These are phyloP conservation scores for Gorsachius goisagi DNA, from an alignment of 2,113 vertebrate genomes.

Conservation along the genomic window DNA sequence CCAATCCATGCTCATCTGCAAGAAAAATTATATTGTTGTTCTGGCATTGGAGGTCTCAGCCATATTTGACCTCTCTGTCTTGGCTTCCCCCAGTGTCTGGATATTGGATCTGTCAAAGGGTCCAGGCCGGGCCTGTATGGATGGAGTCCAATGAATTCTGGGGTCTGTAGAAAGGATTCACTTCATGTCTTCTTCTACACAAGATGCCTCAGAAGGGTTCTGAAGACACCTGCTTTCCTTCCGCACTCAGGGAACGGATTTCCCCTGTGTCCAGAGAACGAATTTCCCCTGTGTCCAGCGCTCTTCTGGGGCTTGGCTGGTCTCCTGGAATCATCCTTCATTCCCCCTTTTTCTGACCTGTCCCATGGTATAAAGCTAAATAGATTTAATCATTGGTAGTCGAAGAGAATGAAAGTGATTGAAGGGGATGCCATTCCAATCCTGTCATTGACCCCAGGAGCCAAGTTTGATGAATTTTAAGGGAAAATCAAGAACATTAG, in stretches of 20 bases:
- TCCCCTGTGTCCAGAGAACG: not conserved
- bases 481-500: not conserved
- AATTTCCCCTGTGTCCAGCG: not conserved
- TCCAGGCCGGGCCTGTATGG: not conserved
- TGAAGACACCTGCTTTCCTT: not conserved
- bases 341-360: not conserved
- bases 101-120: not conserved
- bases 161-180: not conserved
- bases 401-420: not conserved
- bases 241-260: not conserved
- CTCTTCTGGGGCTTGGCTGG: not conserved
- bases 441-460: not conserved
- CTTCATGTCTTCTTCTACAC: not conserved
- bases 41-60: not conserved
- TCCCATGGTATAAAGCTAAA: not conserved
- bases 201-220: not conserved
- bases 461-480: not conserved
- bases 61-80: not conserved
- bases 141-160: not conserved
- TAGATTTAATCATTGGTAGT: not conserved
- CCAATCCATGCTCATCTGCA: not conserved
- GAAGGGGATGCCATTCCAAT: not conserved
- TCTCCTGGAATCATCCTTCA: not conserved
- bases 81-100: not conserved
- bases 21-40: not conserved